Evolutionary conservation across 2,797 vertebrate species (phyloP).

Genomic region (Chaunax sp.): DNA sequence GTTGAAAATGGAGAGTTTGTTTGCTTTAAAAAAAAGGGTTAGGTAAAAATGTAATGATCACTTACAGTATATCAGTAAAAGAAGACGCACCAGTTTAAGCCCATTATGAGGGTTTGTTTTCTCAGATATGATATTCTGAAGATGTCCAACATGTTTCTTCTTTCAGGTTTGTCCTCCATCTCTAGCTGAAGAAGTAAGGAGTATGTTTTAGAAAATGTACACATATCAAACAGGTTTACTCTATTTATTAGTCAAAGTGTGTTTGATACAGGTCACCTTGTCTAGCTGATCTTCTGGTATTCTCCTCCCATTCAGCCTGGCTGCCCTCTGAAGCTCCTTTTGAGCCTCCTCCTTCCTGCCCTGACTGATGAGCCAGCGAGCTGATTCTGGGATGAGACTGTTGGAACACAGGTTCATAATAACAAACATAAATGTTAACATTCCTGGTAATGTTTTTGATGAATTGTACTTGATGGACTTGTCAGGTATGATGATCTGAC

Average conservation of each 20-base stretch:
- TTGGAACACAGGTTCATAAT: background rate
- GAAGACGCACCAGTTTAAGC: conserved; percentile 79
- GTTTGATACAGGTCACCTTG: conserved; percentile 70
- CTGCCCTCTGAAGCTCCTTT: too few relatives aligned
- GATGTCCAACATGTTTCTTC: conserved; percentile 76
- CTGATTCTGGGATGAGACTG: conserved; percentile 71
- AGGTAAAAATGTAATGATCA: too few relatives aligned
- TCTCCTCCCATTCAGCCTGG: too few relatives aligned
- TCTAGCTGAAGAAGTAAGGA: conserved; percentile 62
- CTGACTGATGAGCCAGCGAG: conserved; percentile 85
- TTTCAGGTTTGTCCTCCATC: conserved; percentile 48
- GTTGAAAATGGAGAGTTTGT: background rate
- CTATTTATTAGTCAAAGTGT: background rate
- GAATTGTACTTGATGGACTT: too few relatives aligned
- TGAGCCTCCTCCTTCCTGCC: too few relatives aligned
- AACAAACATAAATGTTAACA: background rate
- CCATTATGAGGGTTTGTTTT: conserved; percentile 80
- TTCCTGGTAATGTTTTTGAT: too few relatives aligned
- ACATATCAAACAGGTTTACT: too few relatives aligned
- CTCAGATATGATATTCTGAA: conserved; percentile 75
- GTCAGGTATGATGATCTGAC: background rate
- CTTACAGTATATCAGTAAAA: too few relatives aligned
- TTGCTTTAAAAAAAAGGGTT: too few relatives aligned
- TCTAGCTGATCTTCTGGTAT: too few relatives aligned
- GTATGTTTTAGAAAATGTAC: background rate